Evolutionary conservation across 2,113 vertebrate genomes (phyloP).

Genomic region (Cranoglanis bouderius): DNA sequence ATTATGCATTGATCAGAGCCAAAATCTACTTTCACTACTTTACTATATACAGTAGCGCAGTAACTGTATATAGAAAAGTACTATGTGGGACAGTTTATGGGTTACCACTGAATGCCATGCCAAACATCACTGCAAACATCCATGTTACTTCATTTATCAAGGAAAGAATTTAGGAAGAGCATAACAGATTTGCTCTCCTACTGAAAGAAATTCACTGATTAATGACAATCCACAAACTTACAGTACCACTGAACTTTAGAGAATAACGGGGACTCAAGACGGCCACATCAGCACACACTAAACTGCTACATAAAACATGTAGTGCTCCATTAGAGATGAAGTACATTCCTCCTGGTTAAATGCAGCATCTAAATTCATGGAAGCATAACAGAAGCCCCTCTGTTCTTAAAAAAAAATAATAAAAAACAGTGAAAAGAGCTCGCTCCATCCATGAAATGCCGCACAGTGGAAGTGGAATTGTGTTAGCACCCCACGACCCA

Average conservation of each 20-base stretch:
- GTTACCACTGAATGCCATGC: not conserved
- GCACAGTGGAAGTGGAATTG: constrained; percentile 21
- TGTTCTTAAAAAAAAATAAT: not conserved
- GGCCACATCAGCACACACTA: constrained; percentile 6
- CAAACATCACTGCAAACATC: not conserved
- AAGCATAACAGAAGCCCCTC: constrained; percentile 2
- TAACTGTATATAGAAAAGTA: not conserved
- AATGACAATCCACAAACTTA: not conserved
- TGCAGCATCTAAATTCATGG: constrained; percentile 1
- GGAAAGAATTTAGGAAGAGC: not conserved
- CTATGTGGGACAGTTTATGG: not conserved
- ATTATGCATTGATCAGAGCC: not conserved
- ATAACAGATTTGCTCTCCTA: not conserved
- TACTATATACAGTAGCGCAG: not conserved
- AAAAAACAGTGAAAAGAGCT: not conserved
- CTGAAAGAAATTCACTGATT: not conserved
- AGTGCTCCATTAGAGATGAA: not conserved
- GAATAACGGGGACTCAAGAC: not conserved
- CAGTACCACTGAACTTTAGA: not conserved
- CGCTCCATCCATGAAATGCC: constrained; percentile 22
- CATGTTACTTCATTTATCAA: not conserved
- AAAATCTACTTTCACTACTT: not conserved
- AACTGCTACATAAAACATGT: not conserved
- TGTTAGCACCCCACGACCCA: constrained; percentile 34
- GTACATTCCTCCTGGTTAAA: constrained; percentile 1